phyloP scores from a whole-genome alignment of 2,888 invertebrate species.

The Koerneria pararmatus region DNA sequence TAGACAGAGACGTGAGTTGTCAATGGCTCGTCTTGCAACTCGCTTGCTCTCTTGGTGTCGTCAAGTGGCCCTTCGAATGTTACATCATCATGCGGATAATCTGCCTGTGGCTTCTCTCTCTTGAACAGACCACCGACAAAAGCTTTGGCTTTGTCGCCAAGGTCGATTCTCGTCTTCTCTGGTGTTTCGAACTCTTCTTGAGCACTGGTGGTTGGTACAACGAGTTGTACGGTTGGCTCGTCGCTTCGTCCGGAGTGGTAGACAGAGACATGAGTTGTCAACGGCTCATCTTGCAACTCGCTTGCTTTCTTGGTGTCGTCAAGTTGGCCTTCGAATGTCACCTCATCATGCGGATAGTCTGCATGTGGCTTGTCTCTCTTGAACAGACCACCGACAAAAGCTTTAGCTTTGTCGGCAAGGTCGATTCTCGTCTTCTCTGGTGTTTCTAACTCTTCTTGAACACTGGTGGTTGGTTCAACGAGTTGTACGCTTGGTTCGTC shows the following conservation, averaged over 20 bases:
- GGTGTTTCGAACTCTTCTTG: background rate
- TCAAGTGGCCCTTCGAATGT: background rate
- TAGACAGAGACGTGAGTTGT: constrained; percentile 5
- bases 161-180: constrained; percentile 9
- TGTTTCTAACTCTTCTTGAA: no score
- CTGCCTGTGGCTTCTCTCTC: background rate
- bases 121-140: constrained; percentile 10
- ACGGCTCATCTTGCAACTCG: background rate
- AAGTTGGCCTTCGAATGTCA: constrained; percentile 1
- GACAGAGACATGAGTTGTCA: background rate
- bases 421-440: no score
- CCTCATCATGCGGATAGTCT: background rate
- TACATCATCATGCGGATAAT: background rate
- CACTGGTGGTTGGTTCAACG: background rate
- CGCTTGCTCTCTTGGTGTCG: background rate
- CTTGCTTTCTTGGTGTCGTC: background rate
- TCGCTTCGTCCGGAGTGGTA: constrained; percentile 2
- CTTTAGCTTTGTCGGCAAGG: no score
- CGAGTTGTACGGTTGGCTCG: no score
- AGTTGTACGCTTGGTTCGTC: background rate
- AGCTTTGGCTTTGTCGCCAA: constrained; percentile 1
- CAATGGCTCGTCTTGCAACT: constrained; percentile 2
- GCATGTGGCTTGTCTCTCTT: no score
- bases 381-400: no score
- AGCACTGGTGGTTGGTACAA: no score